Conservation (phyloP, 2,888 invertebrate genomes). For the Drosophila greeni region DNA sequence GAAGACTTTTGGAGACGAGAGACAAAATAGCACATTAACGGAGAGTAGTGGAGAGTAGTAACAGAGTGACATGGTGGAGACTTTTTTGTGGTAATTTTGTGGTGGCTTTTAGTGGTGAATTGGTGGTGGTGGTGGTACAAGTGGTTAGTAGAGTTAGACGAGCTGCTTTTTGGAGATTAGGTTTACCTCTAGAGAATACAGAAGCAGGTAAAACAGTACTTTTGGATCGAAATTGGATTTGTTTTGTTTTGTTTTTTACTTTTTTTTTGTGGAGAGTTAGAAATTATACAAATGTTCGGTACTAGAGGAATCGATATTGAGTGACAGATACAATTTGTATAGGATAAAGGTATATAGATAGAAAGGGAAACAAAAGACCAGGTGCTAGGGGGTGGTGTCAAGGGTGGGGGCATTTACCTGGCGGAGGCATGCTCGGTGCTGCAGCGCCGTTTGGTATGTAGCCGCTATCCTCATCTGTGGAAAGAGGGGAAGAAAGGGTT, state of each 20-base stretch:
- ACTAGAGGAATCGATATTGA: constrained; percentile 57
- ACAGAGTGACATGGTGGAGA: constrained; percentile 59
- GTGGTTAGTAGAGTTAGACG: constrained; percentile 61
- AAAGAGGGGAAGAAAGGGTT: too few relatives aligned
- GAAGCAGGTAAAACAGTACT: constrained; percentile 69
- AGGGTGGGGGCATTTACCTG: constrained; percentile 73
- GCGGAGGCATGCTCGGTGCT: constrained; percentile 76
- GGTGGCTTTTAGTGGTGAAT: constrained; percentile 32
- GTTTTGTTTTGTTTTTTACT: constrained; percentile 27
- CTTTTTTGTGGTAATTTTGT: constrained; percentile 17
- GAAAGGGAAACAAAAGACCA: constrained; percentile 34
- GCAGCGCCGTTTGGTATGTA: constrained; percentile 72
- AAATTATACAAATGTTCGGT: constrained; percentile 48
- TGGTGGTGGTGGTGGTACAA: constrained; percentile 39
- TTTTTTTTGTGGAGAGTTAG: constrained; percentile 35
- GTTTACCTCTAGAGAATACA: constrained; percentile 75
- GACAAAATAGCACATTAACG: constrained; percentile 60
- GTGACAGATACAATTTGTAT: constrained; percentile 34
- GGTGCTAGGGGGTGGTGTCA: constrained; percentile 12
- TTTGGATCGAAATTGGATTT: constrained; percentile 34
- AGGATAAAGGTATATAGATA: constrained; percentile 43
- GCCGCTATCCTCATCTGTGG: constrained; percentile 74
- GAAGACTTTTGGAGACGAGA: constrained; percentile 42
- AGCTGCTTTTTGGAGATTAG: constrained; percentile 65
- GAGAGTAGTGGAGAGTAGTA: constrained; percentile 59